Conservation (phyloP, 2,888 invertebrate genomes). For the Poecilobothrus nobilitatus region DNA sequence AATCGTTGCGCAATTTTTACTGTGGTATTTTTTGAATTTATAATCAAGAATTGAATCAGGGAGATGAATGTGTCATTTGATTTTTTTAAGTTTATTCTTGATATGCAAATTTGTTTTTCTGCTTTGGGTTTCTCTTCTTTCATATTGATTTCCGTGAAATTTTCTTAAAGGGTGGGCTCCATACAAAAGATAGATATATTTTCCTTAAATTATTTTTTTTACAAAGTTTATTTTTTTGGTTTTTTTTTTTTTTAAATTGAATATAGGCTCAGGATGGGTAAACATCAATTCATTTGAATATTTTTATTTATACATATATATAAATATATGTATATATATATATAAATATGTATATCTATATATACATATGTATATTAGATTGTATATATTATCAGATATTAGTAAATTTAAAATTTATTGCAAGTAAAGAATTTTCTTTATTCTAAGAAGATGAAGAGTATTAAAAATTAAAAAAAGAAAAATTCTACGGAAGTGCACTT, state of each 20-base stretch:
- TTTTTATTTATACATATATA: too few relatives aligned
- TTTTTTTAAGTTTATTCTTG: background rate
- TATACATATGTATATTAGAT: too few relatives aligned
- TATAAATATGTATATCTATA: too few relatives aligned
- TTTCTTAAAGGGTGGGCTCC: background rate
- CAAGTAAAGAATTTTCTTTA: background rate
- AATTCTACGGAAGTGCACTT: slow-evolving; percentile 11
- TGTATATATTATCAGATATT: too few relatives aligned
- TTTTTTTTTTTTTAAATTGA: too few relatives aligned
- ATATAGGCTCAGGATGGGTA: too few relatives aligned
- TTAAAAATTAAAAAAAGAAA: background rate
- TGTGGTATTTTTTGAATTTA: too few relatives aligned
- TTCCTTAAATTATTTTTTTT: background rate
- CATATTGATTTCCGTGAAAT: background rate
- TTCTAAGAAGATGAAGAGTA: background rate
- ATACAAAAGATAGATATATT: background rate
- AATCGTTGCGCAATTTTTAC: too few relatives aligned
- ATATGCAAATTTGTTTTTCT: slow-evolving; percentile 5
- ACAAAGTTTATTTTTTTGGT: too few relatives aligned
- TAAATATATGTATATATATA: too few relatives aligned
- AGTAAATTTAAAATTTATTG: too few relatives aligned
- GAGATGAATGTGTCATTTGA: background rate
- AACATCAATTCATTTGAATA: too few relatives aligned
- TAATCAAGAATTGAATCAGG: background rate
- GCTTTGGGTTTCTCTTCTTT: background rate